Evolutionary conservation across 2,113 vertebrate genomes (phyloP).

Genomic region (Emydura subglobosa): DNA sequence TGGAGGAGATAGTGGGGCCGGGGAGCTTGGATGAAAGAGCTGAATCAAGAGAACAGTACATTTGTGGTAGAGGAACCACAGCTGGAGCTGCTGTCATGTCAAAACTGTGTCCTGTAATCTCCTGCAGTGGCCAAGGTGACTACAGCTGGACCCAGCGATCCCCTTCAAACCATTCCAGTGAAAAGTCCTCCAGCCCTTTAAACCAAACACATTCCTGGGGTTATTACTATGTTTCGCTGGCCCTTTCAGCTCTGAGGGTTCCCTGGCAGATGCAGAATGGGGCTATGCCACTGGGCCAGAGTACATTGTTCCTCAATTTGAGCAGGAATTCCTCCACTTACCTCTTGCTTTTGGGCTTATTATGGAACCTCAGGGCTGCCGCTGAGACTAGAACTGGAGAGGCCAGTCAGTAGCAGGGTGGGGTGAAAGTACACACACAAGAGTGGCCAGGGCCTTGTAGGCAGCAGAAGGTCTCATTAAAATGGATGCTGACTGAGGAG

Average conservation of each 20-base stretch:
- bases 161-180: not conserved
- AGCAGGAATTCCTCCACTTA: not conserved
- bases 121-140: not conserved
- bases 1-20: not conserved
- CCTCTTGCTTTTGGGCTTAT: slow-evolving; percentile 27
- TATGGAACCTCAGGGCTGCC: not conserved
- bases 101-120: not conserved
- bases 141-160: not conserved
- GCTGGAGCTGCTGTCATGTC: not conserved
- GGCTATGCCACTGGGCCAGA: not conserved
- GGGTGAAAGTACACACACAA: slow-evolving; percentile 26
- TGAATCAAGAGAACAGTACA: not conserved
- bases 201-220: not conserved
- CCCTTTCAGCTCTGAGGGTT: not conserved
- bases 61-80: not conserved
- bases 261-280: not conserved
- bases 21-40: not conserved
- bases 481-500: slow-evolving; percentile 21
- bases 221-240: slow-evolving; percentile 6
- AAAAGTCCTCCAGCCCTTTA: not conserved
- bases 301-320: not conserved
- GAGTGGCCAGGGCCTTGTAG: not conserved
- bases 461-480: slow-evolving; percentile 16
- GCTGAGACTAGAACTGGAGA: not conserved
- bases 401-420: not conserved